phyloP scores from a whole-genome alignment of 2,888 invertebrate genomes.

The Altica lythri region DNA sequence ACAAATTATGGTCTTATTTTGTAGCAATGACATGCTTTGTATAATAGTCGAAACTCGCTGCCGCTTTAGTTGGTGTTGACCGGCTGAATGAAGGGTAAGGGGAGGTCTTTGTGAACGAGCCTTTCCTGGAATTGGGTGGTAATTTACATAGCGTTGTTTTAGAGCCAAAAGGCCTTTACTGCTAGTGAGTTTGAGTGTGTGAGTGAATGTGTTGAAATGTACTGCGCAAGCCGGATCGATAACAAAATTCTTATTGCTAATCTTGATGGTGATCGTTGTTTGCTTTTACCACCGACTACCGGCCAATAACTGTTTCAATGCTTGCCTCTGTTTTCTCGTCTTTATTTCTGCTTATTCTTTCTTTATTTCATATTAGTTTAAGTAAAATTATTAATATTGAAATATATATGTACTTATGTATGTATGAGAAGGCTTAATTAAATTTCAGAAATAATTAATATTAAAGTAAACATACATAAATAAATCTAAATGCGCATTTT shows the following conservation, averaged over 20 bases:
- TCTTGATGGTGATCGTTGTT: constrained; percentile 36
- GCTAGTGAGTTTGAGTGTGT: constrained; percentile 22
- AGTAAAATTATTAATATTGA: too few relatives aligned
- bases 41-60: constrained; percentile 14
- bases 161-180: constrained; percentile 39
- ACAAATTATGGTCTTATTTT: too few relatives aligned
- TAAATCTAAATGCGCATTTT: too few relatives aligned
- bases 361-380: too few relatives aligned
- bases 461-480: too few relatives aligned
- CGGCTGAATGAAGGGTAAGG: too few relatives aligned
- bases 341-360: too few relatives aligned
- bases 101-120: constrained; percentile 46
- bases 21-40: background rate
- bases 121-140: constrained; percentile 55
- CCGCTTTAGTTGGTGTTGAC: too few relatives aligned
- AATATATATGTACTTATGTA: too few relatives aligned
- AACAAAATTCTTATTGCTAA: constrained; percentile 47
- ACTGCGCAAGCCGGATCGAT: constrained; percentile 54
- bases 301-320: constrained; percentile 17
- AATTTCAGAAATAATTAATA: too few relatives aligned
- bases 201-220: constrained; percentile 43
- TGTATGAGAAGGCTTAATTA: too few relatives aligned
- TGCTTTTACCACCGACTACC: constrained; percentile 25
- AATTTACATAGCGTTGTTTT: constrained; percentile 55
- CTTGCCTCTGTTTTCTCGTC: too few relatives aligned